phyloP scores from a whole-genome alignment of 2,888 invertebrate genomes.

The Druceiella hillmani region DNA sequence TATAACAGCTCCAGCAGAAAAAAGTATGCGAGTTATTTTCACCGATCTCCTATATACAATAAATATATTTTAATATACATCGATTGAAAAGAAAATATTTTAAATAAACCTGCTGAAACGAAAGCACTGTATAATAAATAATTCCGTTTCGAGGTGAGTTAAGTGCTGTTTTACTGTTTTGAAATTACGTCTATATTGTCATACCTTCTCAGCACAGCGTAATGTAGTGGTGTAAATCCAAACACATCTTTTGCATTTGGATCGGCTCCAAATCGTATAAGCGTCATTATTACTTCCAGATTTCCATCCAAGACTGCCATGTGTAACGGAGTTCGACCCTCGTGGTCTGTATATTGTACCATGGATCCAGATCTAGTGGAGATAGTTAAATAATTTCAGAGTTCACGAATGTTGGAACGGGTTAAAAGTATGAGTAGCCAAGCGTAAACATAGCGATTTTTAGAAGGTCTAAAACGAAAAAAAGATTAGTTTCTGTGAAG shows the following conservation, averaged over 20 bases:
- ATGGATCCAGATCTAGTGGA: conserved; percentile 18
- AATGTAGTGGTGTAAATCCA: conserved; percentile 45
- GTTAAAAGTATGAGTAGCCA: no score
- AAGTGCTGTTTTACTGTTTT: no score
- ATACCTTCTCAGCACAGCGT: conserved; percentile 39
- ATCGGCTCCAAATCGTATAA: conserved; percentile 34
- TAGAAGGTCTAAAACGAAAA: no score
- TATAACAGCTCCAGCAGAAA: no score
- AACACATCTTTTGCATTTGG: conserved; percentile 37
- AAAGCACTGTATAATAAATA: no score
- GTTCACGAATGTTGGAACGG: background rate
- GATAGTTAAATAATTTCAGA: background rate
- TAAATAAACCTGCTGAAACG: no score
- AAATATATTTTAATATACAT: background rate
- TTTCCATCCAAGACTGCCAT: conserved; percentile 35
- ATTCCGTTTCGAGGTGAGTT: no score
- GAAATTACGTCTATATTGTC: no score
- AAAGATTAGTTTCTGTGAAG: no score
- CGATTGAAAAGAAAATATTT: no score
- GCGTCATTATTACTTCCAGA: conserved; percentile 27
- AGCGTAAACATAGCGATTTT: no score
- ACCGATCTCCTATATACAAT: background rate
- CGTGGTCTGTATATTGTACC: conserved; percentile 33
- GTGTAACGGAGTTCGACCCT: conserved; percentile 40
- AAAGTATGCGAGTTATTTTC: no score